phyloP scores from a whole-genome alignment of 30 jellyfish, hydroid and myxozoan species.

The Catostylus mosaicus region DNA sequence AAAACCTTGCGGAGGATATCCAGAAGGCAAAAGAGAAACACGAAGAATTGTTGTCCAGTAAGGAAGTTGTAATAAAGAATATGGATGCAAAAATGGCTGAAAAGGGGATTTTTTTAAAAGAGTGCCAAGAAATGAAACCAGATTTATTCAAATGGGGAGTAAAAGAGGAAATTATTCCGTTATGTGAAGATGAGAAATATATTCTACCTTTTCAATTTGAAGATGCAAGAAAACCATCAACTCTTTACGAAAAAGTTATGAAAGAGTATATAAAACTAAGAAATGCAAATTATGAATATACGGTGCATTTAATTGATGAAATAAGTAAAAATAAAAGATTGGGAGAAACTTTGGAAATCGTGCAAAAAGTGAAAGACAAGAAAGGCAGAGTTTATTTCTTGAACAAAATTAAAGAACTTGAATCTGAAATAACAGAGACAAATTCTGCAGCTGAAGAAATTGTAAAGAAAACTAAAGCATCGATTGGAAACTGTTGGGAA shows the following conservation, averaged over 20 bases:
- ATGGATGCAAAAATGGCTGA: constrained; percentile 36
- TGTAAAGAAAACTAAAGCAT: neutral
- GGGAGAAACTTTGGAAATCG: constrained; percentile 14
- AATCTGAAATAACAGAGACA: neutral
- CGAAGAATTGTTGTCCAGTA: constrained; percentile 10
- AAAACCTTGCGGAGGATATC: constrained; percentile 22
- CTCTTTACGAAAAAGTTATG: constrained; percentile 31
- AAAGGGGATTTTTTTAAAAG: constrained; percentile 43
- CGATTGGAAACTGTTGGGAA: constrained; percentile 34
- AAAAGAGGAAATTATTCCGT: neutral
- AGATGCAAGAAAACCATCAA: constrained; percentile 46
- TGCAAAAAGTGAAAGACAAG: neutral
- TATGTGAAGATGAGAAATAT: constrained; percentile 3
- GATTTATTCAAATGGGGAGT: neutral
- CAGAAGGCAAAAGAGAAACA: constrained; percentile 30
- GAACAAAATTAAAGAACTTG: constrained; percentile 21
- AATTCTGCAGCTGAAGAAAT: constrained; percentile 7
- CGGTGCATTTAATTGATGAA: constrained; percentile 5
- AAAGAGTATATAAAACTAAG: constrained; percentile 13
- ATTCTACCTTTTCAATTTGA: constrained; percentile 44
- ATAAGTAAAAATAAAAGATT: neutral
- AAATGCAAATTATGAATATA: constrained; percentile 7
- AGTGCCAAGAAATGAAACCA: constrained; percentile 36
- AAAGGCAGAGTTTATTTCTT: constrained; percentile 37
- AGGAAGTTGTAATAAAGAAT: neutral